These are phyloP conservation scores for Ia io DNA, from an alignment of 2,113 vertebrate species.

Conservation along the genomic window DNA sequence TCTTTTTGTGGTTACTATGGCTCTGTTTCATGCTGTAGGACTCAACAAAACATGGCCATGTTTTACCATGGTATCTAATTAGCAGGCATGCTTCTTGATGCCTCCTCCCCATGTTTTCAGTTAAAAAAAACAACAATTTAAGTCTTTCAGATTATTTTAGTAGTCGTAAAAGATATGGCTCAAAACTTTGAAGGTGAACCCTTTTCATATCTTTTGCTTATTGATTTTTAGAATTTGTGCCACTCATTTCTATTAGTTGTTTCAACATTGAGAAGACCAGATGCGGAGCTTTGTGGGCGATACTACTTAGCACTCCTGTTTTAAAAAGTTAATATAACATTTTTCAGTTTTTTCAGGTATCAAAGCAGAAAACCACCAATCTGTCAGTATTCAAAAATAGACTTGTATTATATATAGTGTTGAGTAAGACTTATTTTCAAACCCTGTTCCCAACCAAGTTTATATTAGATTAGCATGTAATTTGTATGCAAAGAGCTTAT, in stretches of 20 bases:
- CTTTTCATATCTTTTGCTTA: neutral
- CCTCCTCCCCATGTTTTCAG: neutral
- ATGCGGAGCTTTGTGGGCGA: neutral
- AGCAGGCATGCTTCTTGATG: constrained; percentile 33
- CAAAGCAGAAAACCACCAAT: neutral
- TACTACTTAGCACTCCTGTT: neutral
- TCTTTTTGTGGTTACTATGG: constrained; percentile 62
- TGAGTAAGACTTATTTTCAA: neutral
- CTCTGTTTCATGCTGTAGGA: constrained; percentile 42
- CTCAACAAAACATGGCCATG: constrained; percentile 41
- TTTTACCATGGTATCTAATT: constrained; percentile 47
- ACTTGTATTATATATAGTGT: neutral
- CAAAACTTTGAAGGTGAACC: neutral
- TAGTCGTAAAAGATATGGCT: neutral
- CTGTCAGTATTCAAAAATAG: neutral
- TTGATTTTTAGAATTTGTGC: neutral
- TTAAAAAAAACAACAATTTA: neutral
- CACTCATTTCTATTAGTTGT: neutral
- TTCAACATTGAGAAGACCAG: neutral
- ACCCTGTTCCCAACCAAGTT: neutral
- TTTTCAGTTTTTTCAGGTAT: neutral
- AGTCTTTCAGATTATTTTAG: constrained; percentile 1
- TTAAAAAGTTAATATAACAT: neutral
- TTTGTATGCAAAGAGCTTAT: neutral
- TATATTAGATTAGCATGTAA: neutral